Evolutionary conservation across 2,888 invertebrate species (phyloP).

Genomic region (Lepidocyrtinus sp.): DNA sequence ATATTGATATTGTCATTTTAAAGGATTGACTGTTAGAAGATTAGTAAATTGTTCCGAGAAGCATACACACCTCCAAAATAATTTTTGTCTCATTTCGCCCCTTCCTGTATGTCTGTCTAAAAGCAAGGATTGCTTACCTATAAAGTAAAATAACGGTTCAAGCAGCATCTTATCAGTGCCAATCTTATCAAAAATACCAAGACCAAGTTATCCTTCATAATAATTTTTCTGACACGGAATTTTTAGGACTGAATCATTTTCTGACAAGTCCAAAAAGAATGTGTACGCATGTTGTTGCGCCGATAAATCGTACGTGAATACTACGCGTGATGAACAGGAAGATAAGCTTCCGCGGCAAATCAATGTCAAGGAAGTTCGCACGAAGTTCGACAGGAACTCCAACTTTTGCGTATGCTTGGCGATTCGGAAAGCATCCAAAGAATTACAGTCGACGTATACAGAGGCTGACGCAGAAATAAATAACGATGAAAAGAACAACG

Average conservation of each 20-base stretch:
- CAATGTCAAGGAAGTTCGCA: slow-evolving; percentile 43
- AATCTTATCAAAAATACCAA: not conserved
- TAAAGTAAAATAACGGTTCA: not conserved
- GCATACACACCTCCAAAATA: not conserved
- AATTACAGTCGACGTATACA: not conserved
- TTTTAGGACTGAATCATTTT: not conserved
- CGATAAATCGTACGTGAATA: not conserved
- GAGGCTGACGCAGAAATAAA: not conserved
- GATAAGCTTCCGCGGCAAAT: not conserved
- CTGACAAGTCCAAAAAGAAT: not conserved
- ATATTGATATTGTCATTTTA: too few species aligned
- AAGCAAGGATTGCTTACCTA: not conserved
- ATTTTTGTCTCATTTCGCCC: not conserved
- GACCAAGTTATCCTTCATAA: too few species aligned
- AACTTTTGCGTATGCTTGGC: not conserved
- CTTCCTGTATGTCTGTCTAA: not conserved
- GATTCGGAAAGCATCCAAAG: not conserved
- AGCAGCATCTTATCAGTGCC: not conserved
- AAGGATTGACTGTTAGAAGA: too few species aligned
- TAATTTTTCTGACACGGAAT: not conserved
- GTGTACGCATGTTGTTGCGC: not conserved
- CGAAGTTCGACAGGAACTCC: not conserved
- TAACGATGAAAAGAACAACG: slow-evolving; percentile 22
- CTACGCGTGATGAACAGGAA: not conserved
- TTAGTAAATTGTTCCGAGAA: not conserved